Conservation (phyloP, 2,797 vertebrate genomes). For the Sternotherus odoratus region DNA sequence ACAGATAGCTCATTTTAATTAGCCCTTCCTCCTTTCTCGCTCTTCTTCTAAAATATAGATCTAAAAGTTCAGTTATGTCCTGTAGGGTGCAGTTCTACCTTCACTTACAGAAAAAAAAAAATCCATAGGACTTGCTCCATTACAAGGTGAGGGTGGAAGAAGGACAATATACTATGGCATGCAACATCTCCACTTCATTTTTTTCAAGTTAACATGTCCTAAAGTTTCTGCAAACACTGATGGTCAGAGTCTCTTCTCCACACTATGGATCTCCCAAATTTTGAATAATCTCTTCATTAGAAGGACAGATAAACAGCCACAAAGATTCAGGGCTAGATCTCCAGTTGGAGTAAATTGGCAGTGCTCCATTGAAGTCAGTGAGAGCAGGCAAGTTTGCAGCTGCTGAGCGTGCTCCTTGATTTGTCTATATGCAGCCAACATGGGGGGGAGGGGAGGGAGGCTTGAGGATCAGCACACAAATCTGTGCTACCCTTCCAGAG, state of each 20-base stretch:
- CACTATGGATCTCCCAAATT: background rate
- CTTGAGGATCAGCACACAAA: background rate
- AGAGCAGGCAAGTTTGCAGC: background rate
- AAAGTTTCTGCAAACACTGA: background rate
- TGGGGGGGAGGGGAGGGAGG: no score
- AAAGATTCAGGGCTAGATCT: background rate
- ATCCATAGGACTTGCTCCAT: background rate
- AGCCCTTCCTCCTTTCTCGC: background rate
- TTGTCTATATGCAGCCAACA: background rate
- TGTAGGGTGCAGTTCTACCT: background rate
- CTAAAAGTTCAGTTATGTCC: background rate
- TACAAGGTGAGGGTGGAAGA: background rate
- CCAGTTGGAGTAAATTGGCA: background rate
- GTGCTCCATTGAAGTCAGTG: background rate
- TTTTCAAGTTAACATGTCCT: background rate
- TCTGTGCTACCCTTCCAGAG: background rate
- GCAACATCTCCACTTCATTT: background rate
- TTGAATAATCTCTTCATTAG: background rate
- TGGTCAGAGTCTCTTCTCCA: background rate
- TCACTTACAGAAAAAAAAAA: slow-evolving; percentile 1
- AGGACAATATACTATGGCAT: background rate
- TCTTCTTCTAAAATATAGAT: background rate
- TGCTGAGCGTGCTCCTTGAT: background rate
- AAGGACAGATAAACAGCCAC: background rate
- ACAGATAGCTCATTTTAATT: background rate